These are phyloP conservation scores for Atopsyche davidsoni DNA, from an alignment of 1,140 invertebrate species.

Conservation along the genomic window DNA sequence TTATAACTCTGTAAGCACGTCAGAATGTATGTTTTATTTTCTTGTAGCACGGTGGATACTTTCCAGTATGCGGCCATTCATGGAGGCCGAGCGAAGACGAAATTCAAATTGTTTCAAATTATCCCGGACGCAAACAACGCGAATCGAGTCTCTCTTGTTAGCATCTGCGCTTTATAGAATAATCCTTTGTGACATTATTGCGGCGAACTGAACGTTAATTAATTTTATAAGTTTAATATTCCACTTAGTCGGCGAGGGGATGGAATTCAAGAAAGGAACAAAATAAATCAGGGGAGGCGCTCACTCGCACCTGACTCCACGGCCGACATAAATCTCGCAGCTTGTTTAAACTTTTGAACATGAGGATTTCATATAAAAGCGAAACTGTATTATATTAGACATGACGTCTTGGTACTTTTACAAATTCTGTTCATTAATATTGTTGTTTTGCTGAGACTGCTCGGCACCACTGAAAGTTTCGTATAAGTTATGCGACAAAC, in stretches of 20 bases:
- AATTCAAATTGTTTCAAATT: conserved; percentile 4
- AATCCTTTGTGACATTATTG: conserved; percentile 30
- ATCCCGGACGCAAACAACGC: conserved; percentile 13
- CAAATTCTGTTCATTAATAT: conserved; percentile 11
- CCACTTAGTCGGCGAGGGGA: conserved; percentile 15
- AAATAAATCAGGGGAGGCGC: conserved; percentile 27
- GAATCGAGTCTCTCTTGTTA: conserved; percentile 19
- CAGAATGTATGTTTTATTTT: too few relatives aligned
- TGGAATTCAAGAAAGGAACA: conserved; percentile 29
- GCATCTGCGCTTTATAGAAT: conserved; percentile 30
- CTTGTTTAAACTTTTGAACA: conserved; percentile 31
- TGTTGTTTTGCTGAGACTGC: too few relatives aligned
- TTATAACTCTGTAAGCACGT: too few relatives aligned
- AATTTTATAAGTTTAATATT: conserved; percentile 31
- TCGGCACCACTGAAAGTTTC: too few relatives aligned
- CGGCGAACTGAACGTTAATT: conserved; percentile 30
- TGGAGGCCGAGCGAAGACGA: neutral
- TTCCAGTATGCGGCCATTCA: too few relatives aligned
- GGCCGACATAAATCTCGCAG: conserved; percentile 26
- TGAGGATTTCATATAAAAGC: conserved; percentile 29
- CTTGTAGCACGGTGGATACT: too few relatives aligned
- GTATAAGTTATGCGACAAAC: too few relatives aligned
- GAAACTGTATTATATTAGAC: conserved; percentile 23
- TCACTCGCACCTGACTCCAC: conserved; percentile 31
- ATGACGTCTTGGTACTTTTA: conserved; percentile 19